Conservation (phyloP, 2,113 vertebrate genomes). For the Nesoenas mayeri region DNA sequence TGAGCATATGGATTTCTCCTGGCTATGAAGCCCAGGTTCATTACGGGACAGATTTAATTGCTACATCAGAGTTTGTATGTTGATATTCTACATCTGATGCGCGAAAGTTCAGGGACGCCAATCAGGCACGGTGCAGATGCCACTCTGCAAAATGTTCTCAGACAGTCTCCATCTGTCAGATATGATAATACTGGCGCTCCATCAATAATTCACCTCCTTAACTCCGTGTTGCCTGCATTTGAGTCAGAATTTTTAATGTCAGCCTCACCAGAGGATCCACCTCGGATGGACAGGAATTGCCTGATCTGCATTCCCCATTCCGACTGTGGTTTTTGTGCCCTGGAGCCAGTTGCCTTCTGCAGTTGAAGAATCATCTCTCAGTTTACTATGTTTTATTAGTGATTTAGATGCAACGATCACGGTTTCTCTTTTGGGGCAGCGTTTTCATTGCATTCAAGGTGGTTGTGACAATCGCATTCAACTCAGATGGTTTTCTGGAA, state of each 20-base stretch:
- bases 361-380: neutral
- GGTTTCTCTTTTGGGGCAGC: neutral
- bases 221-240: neutral
- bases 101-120: constrained; percentile 43
- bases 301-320: neutral
- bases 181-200: neutral
- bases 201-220: constrained; percentile 13
- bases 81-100: constrained; percentile 36
- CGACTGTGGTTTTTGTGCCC: neutral
- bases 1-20: neutral
- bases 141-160: constrained; percentile 26
- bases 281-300: neutral
- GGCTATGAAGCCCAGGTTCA: neutral
- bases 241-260: neutral
- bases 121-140: constrained; percentile 3
- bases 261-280: neutral
- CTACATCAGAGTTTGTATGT: neutral
- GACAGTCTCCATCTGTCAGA: constrained; percentile 67
- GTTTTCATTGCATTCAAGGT: neutral
- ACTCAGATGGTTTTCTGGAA: neutral
- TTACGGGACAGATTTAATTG: constrained; percentile 25
- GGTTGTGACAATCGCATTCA: neutral
- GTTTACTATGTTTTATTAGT: neutral
- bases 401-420: neutral
- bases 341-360: neutral